Conservation (phyloP, 2,888 invertebrate genomes). For the Clivina fossor region DNA sequence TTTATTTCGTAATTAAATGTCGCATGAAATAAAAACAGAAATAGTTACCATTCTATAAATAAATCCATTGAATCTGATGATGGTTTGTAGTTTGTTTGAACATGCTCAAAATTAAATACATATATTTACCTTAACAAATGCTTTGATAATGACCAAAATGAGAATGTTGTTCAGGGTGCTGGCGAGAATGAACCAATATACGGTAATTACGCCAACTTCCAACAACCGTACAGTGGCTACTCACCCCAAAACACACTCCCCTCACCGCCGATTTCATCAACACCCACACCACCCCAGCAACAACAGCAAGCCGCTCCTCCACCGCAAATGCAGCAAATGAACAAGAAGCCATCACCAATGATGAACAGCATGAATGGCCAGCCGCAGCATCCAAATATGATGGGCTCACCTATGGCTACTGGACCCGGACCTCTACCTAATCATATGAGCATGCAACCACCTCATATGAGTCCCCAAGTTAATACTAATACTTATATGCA, state of each 20-base stretch:
- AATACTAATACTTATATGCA: constrained; percentile 53
- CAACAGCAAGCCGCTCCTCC: constrained; percentile 47
- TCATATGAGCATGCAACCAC: constrained; percentile 50
- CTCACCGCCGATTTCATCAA: constrained; percentile 53
- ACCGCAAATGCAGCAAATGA: constrained; percentile 49
- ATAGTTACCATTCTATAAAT: too few relatives aligned
- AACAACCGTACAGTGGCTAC: constrained; percentile 53
- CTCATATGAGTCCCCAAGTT: constrained; percentile 53
- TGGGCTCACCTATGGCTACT: constrained; percentile 52
- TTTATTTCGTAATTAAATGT: too few relatives aligned
- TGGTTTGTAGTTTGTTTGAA: too few relatives aligned
- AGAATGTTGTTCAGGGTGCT: constrained; percentile 50
- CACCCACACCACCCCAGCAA: constrained; percentile 49
- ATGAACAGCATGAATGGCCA: constrained; percentile 51
- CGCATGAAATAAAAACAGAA: too few relatives aligned
- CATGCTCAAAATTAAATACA: too few relatives aligned
- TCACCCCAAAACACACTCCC: constrained; percentile 55
- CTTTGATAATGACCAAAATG: too few relatives aligned
- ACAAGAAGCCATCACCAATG: constrained; percentile 54
- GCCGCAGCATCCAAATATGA: constrained; percentile 52
- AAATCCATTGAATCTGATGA: too few relatives aligned
- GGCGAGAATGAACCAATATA: constrained; percentile 56
- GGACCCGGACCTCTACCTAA: constrained; percentile 48
- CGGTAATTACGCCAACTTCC: constrained; percentile 54
- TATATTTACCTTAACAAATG: too few relatives aligned